Base-by-base conservation (phyloP, 2,113 vertebrate genomes). In the Silurus glanis region DNA sequence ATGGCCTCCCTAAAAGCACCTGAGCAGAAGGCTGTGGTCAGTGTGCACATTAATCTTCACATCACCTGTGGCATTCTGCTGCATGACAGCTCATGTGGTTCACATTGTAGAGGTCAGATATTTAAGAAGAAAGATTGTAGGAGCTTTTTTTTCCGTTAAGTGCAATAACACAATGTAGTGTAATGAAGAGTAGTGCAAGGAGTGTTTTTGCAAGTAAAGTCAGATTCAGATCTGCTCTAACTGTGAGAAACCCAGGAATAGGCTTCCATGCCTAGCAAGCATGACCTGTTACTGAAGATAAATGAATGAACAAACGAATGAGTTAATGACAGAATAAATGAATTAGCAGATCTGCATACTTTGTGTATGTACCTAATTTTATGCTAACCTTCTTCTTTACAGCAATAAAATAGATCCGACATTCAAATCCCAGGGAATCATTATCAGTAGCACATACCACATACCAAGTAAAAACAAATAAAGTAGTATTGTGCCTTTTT, bases 1-100 rank as follows among this genome's bases (percentile, higher is more conserved):
- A 89, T 87, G 86, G 84, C 53, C 84, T 81, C 62, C 64, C 84
- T 89, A 85, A 89, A 86, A 87, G 75, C 85, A 89, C 89, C 86
- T 84, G 86, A 89, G 76, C 61, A 74, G 81, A 80, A 67, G 51
- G 56, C 67, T 86, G 86, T 75, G 86, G 86, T 86, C 89, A 83
- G 16, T 47, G 19, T 25, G 51, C 85, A 83, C 86, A 88, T 89
- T 86, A 87, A 89, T 83, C 72, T 83, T 74, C 62, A 83, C 72
- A 49, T 84, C 86, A 89, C 83, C 86, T 87, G 86, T 85, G 86
- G 88, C 88, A 72, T 86, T 85, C 75, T 80, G 82, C 85, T 76
- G 62, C 45, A 81, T 89, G 89, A 88, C 89, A 87, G 83, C 67
- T 80, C 78, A 80, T 64, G 58, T 67, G 53, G 66, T 83, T 89